Conservation (phyloP, 2,888 invertebrate species). For the Cantharis nigra region DNA sequence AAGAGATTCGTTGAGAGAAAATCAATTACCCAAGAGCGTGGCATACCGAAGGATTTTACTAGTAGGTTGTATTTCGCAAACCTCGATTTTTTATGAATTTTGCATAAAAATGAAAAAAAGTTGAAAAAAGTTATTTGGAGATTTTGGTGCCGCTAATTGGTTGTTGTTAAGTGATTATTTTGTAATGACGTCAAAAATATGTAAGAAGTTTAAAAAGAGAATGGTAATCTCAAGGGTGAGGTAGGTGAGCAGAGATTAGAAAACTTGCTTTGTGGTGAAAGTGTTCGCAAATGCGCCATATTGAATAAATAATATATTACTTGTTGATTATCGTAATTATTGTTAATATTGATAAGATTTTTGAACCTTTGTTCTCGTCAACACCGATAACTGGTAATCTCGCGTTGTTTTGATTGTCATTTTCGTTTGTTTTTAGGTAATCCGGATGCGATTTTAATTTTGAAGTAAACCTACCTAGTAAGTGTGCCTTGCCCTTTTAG, state of each 20-base stretch:
- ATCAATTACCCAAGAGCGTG: slow-evolving; percentile 28
- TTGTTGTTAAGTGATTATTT: neutral
- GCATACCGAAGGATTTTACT: slow-evolving; percentile 25
- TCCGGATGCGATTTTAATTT: neutral
- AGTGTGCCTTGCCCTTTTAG: slow-evolving; percentile 60
- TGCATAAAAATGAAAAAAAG: neutral
- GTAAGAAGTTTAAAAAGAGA: slow-evolving; percentile 40
- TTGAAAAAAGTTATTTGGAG: neutral
- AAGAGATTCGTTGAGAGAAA: slow-evolving; percentile 22
- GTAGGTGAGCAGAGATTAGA: slow-evolving; percentile 40
- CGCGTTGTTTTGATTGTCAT: neutral
- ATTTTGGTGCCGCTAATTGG: neutral
- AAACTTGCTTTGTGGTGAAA: slow-evolving; percentile 46
- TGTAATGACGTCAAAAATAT: slow-evolving; percentile 32
- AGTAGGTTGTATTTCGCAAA: slow-evolving; percentile 2
- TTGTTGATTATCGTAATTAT: neutral
- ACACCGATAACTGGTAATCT: neutral
- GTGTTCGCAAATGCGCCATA: slow-evolving; percentile 46
- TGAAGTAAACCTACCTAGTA: slow-evolving; percentile 55
- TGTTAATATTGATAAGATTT: neutral
- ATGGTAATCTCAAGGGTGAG: slow-evolving; percentile 36
- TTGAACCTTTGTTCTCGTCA: neutral
- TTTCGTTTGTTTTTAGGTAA: neutral
- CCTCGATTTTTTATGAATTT: slow-evolving; percentile 17
- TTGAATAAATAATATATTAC: slow-evolving; percentile 26